These are phyloP conservation scores for Chloebia gouldiae DNA, from an alignment of 2,113 vertebrate species.

Conservation along the genomic window DNA sequence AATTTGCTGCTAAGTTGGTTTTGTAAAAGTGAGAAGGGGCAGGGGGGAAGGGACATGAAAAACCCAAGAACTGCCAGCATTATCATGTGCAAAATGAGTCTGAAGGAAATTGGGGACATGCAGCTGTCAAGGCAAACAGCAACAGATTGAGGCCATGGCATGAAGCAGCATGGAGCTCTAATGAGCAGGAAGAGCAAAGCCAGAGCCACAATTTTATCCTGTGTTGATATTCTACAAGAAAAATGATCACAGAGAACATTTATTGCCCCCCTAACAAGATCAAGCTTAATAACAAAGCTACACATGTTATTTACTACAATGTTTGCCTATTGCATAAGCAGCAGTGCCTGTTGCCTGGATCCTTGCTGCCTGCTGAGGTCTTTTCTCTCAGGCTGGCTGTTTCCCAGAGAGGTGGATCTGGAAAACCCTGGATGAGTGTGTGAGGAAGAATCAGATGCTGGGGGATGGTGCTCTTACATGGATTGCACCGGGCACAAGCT, in stretches of 20 bases:
- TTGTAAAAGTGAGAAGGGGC: background rate
- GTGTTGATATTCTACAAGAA: constrained; percentile 58
- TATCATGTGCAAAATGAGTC: background rate
- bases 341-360: constrained; percentile 4
- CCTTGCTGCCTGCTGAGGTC: background rate
- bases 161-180: constrained; percentile 20
- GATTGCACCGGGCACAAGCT: background rate
- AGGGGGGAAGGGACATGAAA: background rate
- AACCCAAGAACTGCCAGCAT: background rate
- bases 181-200: constrained; percentile 48
- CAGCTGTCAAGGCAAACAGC: constrained; percentile 49
- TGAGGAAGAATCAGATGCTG: background rate
- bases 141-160: constrained; percentile 50
- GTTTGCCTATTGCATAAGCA: constrained; percentile 36
- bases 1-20: constrained; percentile 8
- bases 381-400: background rate
- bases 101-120: constrained; percentile 36
- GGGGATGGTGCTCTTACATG: fast-evolving
- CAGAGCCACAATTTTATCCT: constrained; percentile 54
- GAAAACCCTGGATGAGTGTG: background rate
- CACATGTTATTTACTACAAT: constrained; percentile 50
- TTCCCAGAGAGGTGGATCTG: background rate
- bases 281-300: constrained; percentile 40
- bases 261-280: constrained; percentile 38
- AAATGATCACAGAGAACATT: constrained; percentile 57